Base-by-base conservation (phyloP, 2,888 invertebrate genomes). In the Dascillus cervinus region DNA sequence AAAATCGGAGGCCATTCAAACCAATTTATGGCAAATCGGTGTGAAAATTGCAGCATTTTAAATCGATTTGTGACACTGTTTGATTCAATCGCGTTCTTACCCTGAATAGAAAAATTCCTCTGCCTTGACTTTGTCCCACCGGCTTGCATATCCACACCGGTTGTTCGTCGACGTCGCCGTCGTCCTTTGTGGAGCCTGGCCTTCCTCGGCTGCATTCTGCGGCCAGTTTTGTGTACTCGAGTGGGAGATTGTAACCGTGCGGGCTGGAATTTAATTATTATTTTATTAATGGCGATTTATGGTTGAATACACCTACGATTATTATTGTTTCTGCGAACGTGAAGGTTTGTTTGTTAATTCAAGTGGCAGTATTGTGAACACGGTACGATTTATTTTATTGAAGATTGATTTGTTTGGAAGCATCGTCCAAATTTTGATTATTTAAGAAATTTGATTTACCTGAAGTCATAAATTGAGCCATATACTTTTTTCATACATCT, bases 111-210 rank as follows among this genome's bases (percentile, higher is more conserved):
- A 85, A 83, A 39, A 89, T 89, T 26, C 88, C 88, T 52, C 79
- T 71, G 4, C 88, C 88, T 62, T 88, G 82, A 47, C 87, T 88
- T 60, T 85, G 81, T 1, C 86, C 83, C 1, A 87, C 86, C 0
- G 89, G 89, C 54, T 89, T 89, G 57, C 86, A 88, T 40, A 89
- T 89, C 88, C 89, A 89, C n/a, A 82, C 75, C 23, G 65, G 65
- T 36, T 57, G 60, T 6, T 64, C 64, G 11, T 60, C 60, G 15
- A 66, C 68, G 1, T 53, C 56, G 9, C 70, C 69, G 3, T 72
- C 72, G 28, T 53, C 55, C 15, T 50, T 55, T 11, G 44, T 45
- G 12, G 52, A 50, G 8, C 61, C 37, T 6, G 44, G 33, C 26
- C 54, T 44, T 20, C 59, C 58, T 29, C 75, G 67, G 9, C 78